Evolutionary conservation across 2,888 invertebrate species (phyloP).

Genomic region (Baccha elongata): DNA sequence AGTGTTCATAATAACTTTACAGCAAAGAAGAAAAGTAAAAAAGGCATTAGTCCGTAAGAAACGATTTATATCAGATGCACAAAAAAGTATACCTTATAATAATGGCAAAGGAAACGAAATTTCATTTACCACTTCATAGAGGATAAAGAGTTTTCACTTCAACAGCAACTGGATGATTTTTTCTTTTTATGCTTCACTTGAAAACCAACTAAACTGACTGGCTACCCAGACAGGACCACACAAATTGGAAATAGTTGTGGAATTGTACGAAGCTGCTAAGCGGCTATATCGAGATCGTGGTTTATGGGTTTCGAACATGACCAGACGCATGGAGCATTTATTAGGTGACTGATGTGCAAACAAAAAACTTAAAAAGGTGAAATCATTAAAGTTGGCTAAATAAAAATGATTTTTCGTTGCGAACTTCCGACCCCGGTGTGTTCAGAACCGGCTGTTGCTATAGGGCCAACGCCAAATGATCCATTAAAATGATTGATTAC

Average conservation of each 20-base stretch:
- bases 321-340: conserved; percentile 66
- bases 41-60: conserved; percentile 30
- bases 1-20: conserved; percentile 44
- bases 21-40: conserved; percentile 4
- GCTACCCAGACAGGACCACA: conserved; percentile 27
- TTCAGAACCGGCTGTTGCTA: conserved; percentile 32
- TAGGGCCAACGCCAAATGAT: conserved; percentile 55
- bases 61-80: conserved; percentile 16
- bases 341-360: neutral
- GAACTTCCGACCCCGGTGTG: too few species aligned
- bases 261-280: conserved; percentile 30
- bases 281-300: conserved; percentile 55
- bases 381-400: conserved; percentile 61
- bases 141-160: conserved; percentile 48
- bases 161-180: conserved; percentile 35
- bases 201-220: conserved; percentile 3
- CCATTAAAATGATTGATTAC: conserved; percentile 73
- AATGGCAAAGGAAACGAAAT: conserved; percentile 69
- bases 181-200: conserved; percentile 22
- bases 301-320: conserved; percentile 72
- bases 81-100: conserved; percentile 52
- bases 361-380: conserved; percentile 24
- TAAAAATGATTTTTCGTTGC: neutral
- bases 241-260: conserved; percentile 49
- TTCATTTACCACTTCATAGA: conserved; percentile 72